Conservation (phyloP, 2,113 vertebrate genomes). For the Scortum barcoo region DNA sequence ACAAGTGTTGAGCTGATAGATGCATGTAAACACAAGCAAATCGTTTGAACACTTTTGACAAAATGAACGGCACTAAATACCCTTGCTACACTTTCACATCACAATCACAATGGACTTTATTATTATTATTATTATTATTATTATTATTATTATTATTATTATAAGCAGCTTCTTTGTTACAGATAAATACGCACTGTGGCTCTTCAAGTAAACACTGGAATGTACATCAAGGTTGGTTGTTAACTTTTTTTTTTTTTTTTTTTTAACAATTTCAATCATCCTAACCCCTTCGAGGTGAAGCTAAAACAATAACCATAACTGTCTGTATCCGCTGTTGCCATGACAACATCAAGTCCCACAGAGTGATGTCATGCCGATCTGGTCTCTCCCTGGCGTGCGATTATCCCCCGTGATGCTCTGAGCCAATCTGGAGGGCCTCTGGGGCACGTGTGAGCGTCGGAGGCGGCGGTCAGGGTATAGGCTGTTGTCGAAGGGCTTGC, state of each 20-base stretch:
- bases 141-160: slow-evolving; percentile 85
- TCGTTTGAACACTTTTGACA: slow-evolving; percentile 64
- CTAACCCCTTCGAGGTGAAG: slow-evolving; percentile 64
- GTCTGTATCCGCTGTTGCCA: slow-evolving; percentile 71
- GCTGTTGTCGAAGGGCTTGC: slow-evolving; percentile 97
- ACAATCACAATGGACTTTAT: slow-evolving; percentile 83
- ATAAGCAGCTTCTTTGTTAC: slow-evolving; percentile 78
- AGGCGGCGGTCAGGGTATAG: slow-evolving; percentile 96
- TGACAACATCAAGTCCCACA: slow-evolving; percentile 81
- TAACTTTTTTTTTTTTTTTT: slow-evolving; percentile 49
- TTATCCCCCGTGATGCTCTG: slow-evolving; percentile 60
- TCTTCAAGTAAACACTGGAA: slow-evolving; percentile 84
- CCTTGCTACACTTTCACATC: slow-evolving; percentile 77
- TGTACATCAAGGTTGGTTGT: slow-evolving; percentile 77
- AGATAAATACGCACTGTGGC: slow-evolving; percentile 82
- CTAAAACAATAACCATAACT: slow-evolving; percentile 69
- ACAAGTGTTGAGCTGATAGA: slow-evolving; percentile 70
- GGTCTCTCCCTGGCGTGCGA: slow-evolving; percentile 57
- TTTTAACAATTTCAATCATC: slow-evolving; percentile 67
- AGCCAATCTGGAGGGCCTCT: slow-evolving; percentile 64
- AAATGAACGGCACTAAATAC: slow-evolving; percentile 68
- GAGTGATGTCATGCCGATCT: slow-evolving; percentile 66
- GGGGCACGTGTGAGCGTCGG: slow-evolving; percentile 88
- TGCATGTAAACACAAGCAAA: slow-evolving; percentile 73
- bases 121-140: slow-evolving; percentile 84